Evolutionary conservation across 2,888 invertebrate species (phyloP), one percentile per base, ranked within the genome.

Genomic region (Amphipoea oculea): DNA sequence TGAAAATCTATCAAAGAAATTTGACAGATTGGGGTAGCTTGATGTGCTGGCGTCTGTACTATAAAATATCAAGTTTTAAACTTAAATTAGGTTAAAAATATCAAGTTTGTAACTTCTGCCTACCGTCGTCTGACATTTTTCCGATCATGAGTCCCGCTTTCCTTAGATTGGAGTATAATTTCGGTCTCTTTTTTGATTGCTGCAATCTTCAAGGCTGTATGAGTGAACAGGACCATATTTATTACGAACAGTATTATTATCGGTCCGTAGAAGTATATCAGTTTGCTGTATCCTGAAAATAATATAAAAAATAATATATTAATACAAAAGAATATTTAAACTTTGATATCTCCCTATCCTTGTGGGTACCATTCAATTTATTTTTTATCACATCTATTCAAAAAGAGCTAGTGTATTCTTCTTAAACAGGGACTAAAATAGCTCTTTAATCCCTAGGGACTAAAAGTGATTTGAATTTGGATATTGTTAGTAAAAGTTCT

Each of bases 141-240:
- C 51, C 17, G 60, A 51, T 69, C 51, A 60, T 71, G n/a, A 5
- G n/a, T 45, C 6, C n/a, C 9, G 60, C 71, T 71, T 5, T 71
- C 60, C 12, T 36, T 11, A 5, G 60, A 29, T 42, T 71, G 20
- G 11, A 71, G 40, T 11, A 71, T 42, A 11, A 40, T 70, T 63
- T 94, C 92, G 0, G 95, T 96, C 79, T 96, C 94, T 63, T 92
- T 91, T 75, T 95, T 95, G 65, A 95, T 95, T 76, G 93, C 90
- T 0, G 93, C 89, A 45, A 96, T 96, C 88, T 94, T 95, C 73
- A 93, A 23, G 0, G 95, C 94, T 0, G 96, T 95, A 73, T 95
- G 85, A 4, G 57, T 57, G 45, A 77, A 77, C 5, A 71, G 66
- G 0, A 45, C 23, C 2, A 72, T 72, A 66, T 77, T 77, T 23